Conservation (phyloP, 2,888 invertebrate genomes). For the Laspeyria flexula region DNA sequence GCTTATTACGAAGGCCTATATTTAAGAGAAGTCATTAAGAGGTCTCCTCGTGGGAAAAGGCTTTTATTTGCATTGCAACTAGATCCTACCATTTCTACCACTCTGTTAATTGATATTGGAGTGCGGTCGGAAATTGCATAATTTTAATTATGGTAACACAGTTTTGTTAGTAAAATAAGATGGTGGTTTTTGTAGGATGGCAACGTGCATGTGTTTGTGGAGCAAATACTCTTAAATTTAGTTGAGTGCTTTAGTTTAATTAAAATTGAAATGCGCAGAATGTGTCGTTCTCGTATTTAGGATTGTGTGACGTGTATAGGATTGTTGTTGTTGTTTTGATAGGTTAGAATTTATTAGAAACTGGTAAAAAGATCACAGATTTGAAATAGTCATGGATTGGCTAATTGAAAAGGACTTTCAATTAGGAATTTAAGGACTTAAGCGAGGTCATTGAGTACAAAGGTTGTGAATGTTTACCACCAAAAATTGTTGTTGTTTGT, state of each 20-base stretch:
- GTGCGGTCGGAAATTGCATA: conserved; percentile 16
- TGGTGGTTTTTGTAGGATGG: background rate
- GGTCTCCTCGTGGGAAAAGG: background rate
- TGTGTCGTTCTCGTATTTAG: background rate
- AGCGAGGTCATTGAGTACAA: no score
- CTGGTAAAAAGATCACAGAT: no score
- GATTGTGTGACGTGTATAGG: background rate
- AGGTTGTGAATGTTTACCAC: no score
- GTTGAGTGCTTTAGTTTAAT: background rate
- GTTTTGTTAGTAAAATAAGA: conserved; percentile 1
- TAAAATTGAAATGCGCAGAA: background rate
- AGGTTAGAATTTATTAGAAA: no score
- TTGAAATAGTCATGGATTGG: no score
- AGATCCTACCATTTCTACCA: conserved; percentile 5
- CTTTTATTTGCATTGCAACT: conserved; percentile 6
- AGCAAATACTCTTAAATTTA: background rate
- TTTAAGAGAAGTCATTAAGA: conserved; percentile 14
- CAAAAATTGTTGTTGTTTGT: no score
- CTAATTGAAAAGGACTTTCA: no score
- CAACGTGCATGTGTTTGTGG: background rate
- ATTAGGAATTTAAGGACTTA: no score
- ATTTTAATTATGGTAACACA: conserved; percentile 22
- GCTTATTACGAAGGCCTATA: conserved; percentile 11
- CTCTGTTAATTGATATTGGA: conserved; percentile 31
- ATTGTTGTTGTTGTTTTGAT: background rate